These are phyloP conservation scores for Epirrhoe alternata DNA, from an alignment of 2,888 invertebrate species.

Conservation along the genomic window DNA sequence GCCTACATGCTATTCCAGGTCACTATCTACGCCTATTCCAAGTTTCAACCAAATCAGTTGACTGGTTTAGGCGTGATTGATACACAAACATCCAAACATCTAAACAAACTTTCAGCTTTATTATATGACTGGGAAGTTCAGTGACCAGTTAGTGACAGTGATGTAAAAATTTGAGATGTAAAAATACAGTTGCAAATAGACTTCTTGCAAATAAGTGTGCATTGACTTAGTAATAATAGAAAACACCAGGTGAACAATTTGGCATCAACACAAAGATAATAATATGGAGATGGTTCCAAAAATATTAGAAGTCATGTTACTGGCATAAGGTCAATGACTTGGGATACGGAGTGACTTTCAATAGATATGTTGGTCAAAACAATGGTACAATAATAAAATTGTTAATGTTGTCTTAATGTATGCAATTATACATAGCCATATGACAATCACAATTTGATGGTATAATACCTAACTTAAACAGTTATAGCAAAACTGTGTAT, in stretches of 20 bases:
- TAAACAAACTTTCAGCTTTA: too few species aligned
- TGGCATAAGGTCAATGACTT: conserved; percentile 56
- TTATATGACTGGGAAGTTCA: too few species aligned
- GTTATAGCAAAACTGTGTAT: neutral
- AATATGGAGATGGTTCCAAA: conserved; percentile 36
- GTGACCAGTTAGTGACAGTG: too few species aligned
- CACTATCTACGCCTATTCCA: too few species aligned
- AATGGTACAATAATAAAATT: conserved; percentile 24
- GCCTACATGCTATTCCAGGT: too few species aligned
- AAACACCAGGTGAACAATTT: conserved; percentile 38
- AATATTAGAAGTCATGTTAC: conserved; percentile 37
- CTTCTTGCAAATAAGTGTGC: conserved; percentile 7
- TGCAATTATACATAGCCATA: neutral
- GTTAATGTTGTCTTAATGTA: conserved; percentile 2
- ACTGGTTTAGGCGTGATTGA: too few species aligned
- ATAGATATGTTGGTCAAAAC: conserved; percentile 30
- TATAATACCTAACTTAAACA: neutral
- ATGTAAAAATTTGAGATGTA: conserved; percentile 3
- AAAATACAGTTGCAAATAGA: conserved; percentile 5
- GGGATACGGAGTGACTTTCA: conserved; percentile 37
- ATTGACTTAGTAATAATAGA: conserved; percentile 8
- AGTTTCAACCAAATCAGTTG: too few species aligned
- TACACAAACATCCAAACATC: too few species aligned
- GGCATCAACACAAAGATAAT: conserved; percentile 22
- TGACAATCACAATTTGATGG: neutral